Evolutionary conservation across 2,888 invertebrate species (phyloP).

Genomic region (Trachelus tabidus): DNA sequence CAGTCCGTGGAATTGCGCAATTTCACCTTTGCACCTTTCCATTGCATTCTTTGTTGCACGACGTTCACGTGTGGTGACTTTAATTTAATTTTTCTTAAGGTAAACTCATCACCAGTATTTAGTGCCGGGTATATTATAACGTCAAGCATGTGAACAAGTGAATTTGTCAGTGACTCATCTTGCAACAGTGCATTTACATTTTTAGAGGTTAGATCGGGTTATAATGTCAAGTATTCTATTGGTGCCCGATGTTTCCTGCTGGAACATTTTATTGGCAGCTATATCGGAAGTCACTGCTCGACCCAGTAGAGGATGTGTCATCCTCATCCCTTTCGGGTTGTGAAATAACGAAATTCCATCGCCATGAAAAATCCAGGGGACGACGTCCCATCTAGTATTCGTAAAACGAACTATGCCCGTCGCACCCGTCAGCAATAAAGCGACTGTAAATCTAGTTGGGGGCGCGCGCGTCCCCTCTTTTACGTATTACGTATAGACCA

Average conservation of each 20-base stretch:
- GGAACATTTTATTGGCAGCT: background rate
- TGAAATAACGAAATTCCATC: conserved; percentile 45
- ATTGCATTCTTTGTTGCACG: background rate
- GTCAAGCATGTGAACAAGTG: background rate
- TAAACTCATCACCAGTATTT: background rate
- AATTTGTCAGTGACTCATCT: background rate
- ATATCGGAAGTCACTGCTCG: background rate
- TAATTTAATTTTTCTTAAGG: background rate
- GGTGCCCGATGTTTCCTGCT: background rate
- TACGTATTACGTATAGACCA: background rate
- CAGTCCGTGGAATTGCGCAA: background rate
- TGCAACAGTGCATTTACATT: background rate
- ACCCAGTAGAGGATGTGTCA: conserved; percentile 20
- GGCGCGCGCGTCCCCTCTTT: background rate
- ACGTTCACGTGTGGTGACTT: background rate
- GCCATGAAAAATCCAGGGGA: conserved; percentile 38
- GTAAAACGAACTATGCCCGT: conserved; percentile 37
- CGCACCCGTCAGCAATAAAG: conserved; percentile 38
- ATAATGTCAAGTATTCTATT: background rate
- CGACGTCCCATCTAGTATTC: conserved; percentile 24
- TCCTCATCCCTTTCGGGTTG: conserved; percentile 12
- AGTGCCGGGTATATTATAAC: background rate
- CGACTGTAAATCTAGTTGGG: conserved; percentile 37
- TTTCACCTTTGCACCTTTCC: background rate
- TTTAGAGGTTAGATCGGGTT: background rate